Evolutionary conservation across 2,113 vertebrate genomes (phyloP).

Genomic region (Lagopus muta): DNA sequence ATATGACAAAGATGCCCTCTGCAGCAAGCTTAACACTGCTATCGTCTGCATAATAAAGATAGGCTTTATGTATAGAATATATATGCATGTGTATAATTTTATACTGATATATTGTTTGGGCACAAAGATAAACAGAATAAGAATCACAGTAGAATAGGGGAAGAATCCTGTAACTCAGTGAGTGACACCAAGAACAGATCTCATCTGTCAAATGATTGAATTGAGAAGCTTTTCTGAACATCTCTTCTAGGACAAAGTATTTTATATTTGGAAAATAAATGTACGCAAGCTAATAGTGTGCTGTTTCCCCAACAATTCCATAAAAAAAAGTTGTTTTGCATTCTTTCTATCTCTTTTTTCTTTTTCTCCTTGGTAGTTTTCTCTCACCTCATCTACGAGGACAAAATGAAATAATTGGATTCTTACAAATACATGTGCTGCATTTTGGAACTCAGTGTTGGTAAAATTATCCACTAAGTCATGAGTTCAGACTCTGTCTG

Average conservation of each 20-base stretch:
- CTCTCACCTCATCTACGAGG: neutral
- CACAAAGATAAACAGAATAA: constrained; percentile 56
- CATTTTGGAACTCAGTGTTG: neutral
- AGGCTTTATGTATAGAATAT: constrained; percentile 30
- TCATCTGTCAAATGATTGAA: constrained; percentile 52
- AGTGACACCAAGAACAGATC: constrained; percentile 52
- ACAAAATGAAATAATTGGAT: neutral
- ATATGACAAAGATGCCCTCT: constrained; percentile 37
- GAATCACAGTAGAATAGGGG: neutral
- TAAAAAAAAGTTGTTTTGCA: neutral
- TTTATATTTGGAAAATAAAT: constrained; percentile 9
- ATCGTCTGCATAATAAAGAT: constrained; percentile 71
- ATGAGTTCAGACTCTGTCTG: neutral
- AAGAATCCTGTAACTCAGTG: constrained; percentile 11
- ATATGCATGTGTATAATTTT: constrained; percentile 51
- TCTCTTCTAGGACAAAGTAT: constrained; percentile 2
- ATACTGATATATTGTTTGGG: neutral
- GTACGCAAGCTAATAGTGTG: rapidly evolving
- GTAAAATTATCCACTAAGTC: neutral
- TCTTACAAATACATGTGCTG: neutral
- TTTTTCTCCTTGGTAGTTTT: neutral
- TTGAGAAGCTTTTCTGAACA: constrained; percentile 26
- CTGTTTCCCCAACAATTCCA: neutral
- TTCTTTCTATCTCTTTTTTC: neutral
- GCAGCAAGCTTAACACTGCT: constrained; percentile 20